Conservation (phyloP, 2,797 vertebrate species). For the Crenichthys baileyi region DNA sequence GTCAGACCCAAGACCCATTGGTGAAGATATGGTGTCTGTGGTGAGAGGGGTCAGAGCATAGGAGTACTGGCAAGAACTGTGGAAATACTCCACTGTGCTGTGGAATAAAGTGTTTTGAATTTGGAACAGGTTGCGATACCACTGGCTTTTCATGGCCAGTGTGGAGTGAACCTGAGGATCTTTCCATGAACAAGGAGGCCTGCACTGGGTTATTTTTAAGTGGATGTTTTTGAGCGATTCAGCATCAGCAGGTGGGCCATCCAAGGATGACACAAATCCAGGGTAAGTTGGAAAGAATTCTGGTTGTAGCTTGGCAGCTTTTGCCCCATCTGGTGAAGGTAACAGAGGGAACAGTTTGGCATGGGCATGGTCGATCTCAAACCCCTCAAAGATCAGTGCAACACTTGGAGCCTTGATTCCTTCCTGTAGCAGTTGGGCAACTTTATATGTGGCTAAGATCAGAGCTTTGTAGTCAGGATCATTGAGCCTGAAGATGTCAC, state of each 20-base stretch:
- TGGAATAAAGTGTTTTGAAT: conserved; percentile 87
- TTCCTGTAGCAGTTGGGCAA: conserved; percentile 74
- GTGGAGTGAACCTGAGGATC: conserved; percentile 76
- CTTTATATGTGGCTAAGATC: conserved; percentile 72
- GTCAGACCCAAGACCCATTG: conserved; percentile 85
- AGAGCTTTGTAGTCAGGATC: conserved; percentile 76
- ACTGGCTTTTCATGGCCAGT: conserved; percentile 78
- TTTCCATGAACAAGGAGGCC: conserved; percentile 77
- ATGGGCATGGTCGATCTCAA: conserved; percentile 83
- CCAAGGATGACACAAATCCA: conserved; percentile 80
- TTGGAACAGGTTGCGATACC: conserved; percentile 83
- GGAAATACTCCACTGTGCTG: conserved; percentile 84
- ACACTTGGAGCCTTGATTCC: conserved; percentile 74
- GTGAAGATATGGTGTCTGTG: conserved; percentile 85
- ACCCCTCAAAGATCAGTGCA: conserved; percentile 83
- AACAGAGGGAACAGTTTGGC: conserved; percentile 80
- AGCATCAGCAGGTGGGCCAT: conserved; percentile 73
- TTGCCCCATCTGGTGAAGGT: conserved; percentile 50
- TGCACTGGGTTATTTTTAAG: conserved; percentile 72
- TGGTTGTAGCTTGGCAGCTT: conserved; percentile 34
- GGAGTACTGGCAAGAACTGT: conserved; percentile 74
- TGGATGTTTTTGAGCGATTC: conserved; percentile 72
- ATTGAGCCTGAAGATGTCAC: conserved; percentile 78
- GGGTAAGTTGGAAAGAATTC: conserved; percentile 75
- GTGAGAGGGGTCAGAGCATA: conserved; percentile 84